Conservation (phyloP, 2,113 vertebrate genomes). For the Nettapus auritus region DNA sequence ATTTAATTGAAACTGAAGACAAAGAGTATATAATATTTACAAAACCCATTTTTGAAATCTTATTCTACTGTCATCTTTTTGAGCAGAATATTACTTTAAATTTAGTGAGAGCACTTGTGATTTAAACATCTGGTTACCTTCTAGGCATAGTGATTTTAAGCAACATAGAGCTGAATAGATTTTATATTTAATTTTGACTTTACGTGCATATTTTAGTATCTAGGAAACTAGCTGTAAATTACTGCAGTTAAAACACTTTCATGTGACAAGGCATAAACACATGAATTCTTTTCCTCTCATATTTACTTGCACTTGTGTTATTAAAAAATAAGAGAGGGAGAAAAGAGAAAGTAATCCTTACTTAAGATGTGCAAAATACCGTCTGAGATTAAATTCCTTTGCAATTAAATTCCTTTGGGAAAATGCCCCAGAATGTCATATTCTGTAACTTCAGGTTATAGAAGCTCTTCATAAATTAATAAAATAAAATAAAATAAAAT, state of each 20-base stretch:
- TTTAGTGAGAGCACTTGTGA: background rate
- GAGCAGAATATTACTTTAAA: background rate
- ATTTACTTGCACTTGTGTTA: background rate
- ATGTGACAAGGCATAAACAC: rapidly evolving
- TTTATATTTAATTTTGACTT: background rate
- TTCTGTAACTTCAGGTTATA: background rate
- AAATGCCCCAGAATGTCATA: background rate
- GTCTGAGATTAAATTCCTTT: background rate
- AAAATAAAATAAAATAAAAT: background rate
- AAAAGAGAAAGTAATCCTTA: background rate
- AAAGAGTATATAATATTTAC: background rate
- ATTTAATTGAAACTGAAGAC: background rate
- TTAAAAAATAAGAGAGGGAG: background rate
- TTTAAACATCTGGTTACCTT: background rate
- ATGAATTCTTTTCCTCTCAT: background rate
- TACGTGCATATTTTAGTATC: background rate
- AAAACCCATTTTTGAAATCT: background rate
- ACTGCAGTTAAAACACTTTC: background rate
- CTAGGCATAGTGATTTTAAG: background rate
- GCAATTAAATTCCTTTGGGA: background rate
- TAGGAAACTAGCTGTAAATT: background rate
- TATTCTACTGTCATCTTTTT: background rate
- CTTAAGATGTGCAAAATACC: background rate
- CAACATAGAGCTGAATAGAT: background rate
- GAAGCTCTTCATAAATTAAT: background rate